phyloP scores from a whole-genome alignment of 2,888 invertebrate species.

The Platycnemis pennipes region DNA sequence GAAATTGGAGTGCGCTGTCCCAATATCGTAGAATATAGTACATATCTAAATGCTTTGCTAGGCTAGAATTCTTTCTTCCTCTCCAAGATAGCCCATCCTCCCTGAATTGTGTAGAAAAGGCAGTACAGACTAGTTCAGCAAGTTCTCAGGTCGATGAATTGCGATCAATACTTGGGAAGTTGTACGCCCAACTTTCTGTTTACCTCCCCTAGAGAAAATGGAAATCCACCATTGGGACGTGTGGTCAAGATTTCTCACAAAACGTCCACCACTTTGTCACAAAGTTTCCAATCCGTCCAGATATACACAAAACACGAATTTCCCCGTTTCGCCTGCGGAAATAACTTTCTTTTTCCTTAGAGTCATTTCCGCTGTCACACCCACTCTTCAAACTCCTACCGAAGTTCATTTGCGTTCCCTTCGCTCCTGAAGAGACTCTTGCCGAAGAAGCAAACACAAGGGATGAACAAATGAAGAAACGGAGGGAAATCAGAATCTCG shows the following conservation, averaged over 20 bases:
- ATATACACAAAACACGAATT: background rate
- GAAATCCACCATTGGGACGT: background rate
- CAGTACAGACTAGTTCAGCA: background rate
- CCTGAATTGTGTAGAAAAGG: background rate
- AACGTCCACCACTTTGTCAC: constrained; percentile 8
- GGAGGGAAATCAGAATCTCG: background rate
- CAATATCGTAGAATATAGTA: no score
- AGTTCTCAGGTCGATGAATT: background rate
- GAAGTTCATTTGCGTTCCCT: background rate
- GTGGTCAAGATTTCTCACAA: constrained; percentile 27
- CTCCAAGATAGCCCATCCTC: background rate
- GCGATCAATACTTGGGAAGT: background rate
- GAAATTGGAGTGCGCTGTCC: no score
- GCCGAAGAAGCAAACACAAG: background rate
- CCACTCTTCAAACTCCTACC: background rate
- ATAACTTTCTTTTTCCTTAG: constrained; percentile 5
- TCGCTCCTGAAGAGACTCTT: background rate
- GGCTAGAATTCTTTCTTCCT: no score
- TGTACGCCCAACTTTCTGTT: background rate
- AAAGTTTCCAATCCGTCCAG: constrained; percentile 31
- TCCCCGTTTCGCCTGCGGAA: background rate
- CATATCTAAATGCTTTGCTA: no score
- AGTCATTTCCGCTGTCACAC: constrained; percentile 3
- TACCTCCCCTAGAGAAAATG: background rate
- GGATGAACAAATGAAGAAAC: background rate